phyloP scores from a whole-genome alignment of 2,113 vertebrate species.

The Spheniscus mendiculus region DNA sequence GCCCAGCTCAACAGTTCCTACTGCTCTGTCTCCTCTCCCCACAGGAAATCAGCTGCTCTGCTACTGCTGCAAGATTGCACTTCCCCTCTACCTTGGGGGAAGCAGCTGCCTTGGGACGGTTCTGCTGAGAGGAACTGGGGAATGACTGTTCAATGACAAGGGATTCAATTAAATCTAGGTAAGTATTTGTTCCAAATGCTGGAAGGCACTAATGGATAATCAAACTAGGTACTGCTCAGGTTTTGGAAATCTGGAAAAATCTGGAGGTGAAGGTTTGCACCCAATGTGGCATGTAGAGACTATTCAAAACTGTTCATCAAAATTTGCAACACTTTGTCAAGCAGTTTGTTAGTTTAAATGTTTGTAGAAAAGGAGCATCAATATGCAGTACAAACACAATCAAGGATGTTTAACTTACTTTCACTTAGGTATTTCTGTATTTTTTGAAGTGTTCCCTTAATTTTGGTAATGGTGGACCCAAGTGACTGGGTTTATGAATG shows the following conservation, averaged over 20 bases:
- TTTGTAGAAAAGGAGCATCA: not conserved
- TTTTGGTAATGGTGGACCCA: not conserved
- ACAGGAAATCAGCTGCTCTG: not conserved
- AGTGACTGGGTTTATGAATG: not conserved
- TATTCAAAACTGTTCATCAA: not conserved
- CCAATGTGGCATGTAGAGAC: not conserved
- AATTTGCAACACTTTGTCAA: not conserved
- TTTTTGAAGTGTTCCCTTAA: not conserved
- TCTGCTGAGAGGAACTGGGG: not conserved
- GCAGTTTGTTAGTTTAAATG: not conserved
- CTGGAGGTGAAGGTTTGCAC: not conserved
- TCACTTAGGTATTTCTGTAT: not conserved
- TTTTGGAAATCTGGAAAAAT: not conserved
- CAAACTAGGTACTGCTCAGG: not conserved
- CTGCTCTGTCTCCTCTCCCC: not conserved
- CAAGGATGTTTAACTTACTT: not conserved
- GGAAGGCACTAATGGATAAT: not conserved
- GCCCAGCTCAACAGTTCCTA: not conserved
- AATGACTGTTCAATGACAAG: not conserved
- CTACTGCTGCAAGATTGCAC: not conserved
- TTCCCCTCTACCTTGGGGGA: not conserved
- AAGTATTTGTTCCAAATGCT: not conserved
- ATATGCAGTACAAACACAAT: not conserved
- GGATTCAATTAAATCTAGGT: not conserved
- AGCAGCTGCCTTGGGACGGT: not conserved